These are phyloP conservation scores for Ophonus ardosiacus DNA, from an alignment of 2,888 invertebrate genomes.

Conservation along the genomic window DNA sequence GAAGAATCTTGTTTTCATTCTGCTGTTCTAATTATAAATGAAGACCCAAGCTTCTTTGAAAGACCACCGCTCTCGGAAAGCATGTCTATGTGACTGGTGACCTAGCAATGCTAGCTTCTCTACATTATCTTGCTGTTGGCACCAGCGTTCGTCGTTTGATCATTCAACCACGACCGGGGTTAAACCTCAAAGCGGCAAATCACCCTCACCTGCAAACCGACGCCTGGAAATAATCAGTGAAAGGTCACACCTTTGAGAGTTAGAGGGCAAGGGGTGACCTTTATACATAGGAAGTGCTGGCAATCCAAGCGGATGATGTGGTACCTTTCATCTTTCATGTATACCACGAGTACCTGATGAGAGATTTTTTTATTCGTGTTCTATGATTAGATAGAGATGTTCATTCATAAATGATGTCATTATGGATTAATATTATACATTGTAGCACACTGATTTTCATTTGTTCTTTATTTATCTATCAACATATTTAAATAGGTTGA, in stretches of 20 bases:
- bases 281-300: neutral
- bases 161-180: constrained; percentile 51
- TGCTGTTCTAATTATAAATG: too few species aligned
- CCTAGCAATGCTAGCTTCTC: neutral
- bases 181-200: constrained; percentile 58
- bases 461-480: too few species aligned
- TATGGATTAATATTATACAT: neutral
- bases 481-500: too few species aligned
- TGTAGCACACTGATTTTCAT: neutral
- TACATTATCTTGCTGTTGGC: neutral
- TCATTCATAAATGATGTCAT: neutral
- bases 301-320: neutral
- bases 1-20: too few species aligned
- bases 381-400: neutral
- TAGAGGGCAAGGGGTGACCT: neutral
- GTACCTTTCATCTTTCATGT: neutral
- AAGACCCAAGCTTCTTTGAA: neutral
- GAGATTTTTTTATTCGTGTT: neutral
- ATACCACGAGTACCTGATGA: neutral
- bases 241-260: neutral
- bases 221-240: neutral
- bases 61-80: neutral
- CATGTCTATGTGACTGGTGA: constrained; percentile 39
- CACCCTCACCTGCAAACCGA: constrained; percentile 3
- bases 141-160: constrained; percentile 4